Conservation (phyloP, 53 echinoderm and acorn worm genomes). For the Henricia sp. region DNA sequence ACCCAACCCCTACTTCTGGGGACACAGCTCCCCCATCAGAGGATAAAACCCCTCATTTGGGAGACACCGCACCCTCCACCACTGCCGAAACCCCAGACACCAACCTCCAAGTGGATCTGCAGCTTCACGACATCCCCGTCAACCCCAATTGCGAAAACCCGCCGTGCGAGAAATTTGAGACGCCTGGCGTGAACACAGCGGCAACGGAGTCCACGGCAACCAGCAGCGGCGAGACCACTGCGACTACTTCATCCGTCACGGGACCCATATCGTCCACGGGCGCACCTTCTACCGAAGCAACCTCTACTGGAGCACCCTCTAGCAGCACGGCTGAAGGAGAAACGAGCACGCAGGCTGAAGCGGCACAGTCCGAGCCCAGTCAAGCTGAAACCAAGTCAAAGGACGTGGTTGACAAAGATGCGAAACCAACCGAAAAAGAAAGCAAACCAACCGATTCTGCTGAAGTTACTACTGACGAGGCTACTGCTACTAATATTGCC, state of each 20-base stretch:
- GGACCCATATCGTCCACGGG: constrained; percentile 48
- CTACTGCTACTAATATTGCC: no score
- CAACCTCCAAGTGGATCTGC: constrained; percentile 29
- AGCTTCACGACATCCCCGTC: constrained; percentile 52
- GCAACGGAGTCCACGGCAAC: constrained; percentile 39
- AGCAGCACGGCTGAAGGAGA: background rate
- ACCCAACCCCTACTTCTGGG: background rate
- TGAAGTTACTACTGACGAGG: no score
- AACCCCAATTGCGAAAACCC: constrained; percentile 57
- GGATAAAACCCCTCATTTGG: constrained; percentile 25
- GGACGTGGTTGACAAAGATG: background rate
- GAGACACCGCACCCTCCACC: background rate
- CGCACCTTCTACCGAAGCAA: no score
- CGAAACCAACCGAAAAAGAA: background rate
- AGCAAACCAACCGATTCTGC: background rate
- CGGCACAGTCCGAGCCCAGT: background rate
- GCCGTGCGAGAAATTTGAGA: constrained; percentile 55
- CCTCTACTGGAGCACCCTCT: constrained; percentile 22
- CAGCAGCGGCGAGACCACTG: constrained; percentile 28
- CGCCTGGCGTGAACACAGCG: constrained; percentile 42
- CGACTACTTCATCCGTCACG: constrained; percentile 37
- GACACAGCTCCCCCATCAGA: constrained; percentile 42
- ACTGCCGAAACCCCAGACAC: background rate
- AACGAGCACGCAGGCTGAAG: constrained; percentile 7
- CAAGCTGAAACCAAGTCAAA: background rate